Evolutionary conservation across 2,888 invertebrate genomes (phyloP), one percentile per base, ranked within the genome.

Genomic region (Pardosa pseudoannulata): DNA sequence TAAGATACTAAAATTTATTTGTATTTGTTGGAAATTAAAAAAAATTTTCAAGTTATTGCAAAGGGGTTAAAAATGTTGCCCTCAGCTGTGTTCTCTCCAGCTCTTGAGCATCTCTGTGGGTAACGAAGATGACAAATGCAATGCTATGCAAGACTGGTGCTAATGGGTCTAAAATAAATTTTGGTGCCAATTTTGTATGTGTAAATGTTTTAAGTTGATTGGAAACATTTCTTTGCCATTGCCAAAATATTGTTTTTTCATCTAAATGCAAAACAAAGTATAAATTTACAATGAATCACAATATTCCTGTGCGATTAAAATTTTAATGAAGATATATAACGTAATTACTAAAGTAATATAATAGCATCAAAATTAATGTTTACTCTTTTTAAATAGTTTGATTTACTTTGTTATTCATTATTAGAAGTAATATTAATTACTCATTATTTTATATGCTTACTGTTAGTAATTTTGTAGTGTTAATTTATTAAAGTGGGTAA

Each of bases 111-210:
- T 79, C 56, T 79, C 70, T 74, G 62, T 31, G 28, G 64, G 74
- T 70, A 31, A 70, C 67, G 70, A 74, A 72, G 64, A 31, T 36
- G 29, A 28, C 27, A 28, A 76, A 76, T 75, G 74, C 71, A 80
- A 29, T 79, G 75, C 71, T 87, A 79, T 76, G 76, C 83, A 78
- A 85, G 87, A 87, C 75, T 76, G 87, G 87, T 87, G 87, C 87
- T 87, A 80, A 27, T 80, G 71, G 87, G 78, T 87, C 67, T 68
- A 86, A 70, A 78, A 73, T 46, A 70, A 46, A 67, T 50, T 73
- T 85, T 79, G 87, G 87, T 87, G 87, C 87, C 87, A 87, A 87
- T 71, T 86, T 87, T 87, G 87, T 87, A 80, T 87, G 80, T 87
- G 76, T 87, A 79, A 50, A 75, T 79, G 86, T 86, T 86, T 83